These are phyloP conservation scores for Sweltsa coloradensis DNA, from an alignment of 1,140 invertebrate genomes.

Conservation along the genomic window DNA sequence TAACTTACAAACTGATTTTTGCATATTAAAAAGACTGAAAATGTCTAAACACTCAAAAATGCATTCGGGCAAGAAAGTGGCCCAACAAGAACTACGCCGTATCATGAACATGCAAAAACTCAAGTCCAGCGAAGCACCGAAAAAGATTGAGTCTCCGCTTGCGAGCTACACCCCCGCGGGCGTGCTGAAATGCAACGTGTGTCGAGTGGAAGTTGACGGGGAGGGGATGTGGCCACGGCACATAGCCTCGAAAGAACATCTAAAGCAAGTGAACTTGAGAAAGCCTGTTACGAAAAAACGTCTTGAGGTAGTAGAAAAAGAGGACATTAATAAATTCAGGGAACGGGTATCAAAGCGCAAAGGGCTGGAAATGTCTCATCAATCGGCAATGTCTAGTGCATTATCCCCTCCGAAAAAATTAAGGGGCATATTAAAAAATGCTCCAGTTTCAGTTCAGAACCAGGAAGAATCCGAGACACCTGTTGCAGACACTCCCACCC, in stretches of 20 bases:
- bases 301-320: neutral
- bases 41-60: too few species aligned
- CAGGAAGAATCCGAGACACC: neutral
- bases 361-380: too few species aligned
- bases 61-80: constrained; percentile 10
- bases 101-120: constrained; percentile 11
- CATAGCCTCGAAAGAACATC: neutral
- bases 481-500: neutral
- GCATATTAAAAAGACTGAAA: too few species aligned
- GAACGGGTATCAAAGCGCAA: too few species aligned
- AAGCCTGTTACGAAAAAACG: too few species aligned
- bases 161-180: neutral
- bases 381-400: too few species aligned
- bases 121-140: constrained; percentile 1
- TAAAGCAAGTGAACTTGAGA: too few species aligned
- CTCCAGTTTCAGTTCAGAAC: neutral
- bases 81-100: constrained; percentile 8
- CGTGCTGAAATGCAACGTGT: neutral
- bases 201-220: neutral
- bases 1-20: too few species aligned
- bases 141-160: constrained; percentile 11
- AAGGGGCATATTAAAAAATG: too few species aligned
- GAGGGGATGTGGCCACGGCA: neutral
- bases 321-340: too few species aligned
- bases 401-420: too few species aligned